Evolutionary conservation across 2,797 vertebrate genomes (phyloP).

Genomic region (Borostomias antarcticus): DNA sequence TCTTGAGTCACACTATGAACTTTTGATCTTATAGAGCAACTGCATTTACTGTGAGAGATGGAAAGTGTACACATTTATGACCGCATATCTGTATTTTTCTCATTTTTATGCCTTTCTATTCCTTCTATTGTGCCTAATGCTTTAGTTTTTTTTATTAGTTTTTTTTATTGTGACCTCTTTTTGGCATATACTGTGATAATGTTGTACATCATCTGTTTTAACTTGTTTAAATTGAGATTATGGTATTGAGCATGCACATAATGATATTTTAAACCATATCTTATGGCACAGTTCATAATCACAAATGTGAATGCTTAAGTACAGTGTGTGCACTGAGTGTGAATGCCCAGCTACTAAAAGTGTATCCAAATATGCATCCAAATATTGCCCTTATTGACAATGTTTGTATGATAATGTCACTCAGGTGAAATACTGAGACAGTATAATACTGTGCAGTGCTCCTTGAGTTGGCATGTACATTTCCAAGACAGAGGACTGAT

Average conservation of each 20-base stretch:
- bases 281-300: not conserved
- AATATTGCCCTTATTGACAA: not conserved
- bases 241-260: conserved; percentile 1
- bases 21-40: not conserved
- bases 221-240: not conserved
- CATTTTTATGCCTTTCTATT: conserved; percentile 33
- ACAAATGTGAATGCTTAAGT: not conserved
- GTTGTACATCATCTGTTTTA: too few relatives aligned
- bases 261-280: not conserved
- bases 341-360: not conserved
- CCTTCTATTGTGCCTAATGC: conserved; percentile 58
- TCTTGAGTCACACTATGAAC: not conserved
- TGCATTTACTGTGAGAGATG: conserved; percentile 31
- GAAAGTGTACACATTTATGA: conserved; percentile 8
- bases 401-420: too few relatives aligned
- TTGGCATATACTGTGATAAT: conserved; percentile 55
- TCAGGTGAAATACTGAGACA: not conserved
- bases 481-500: too few relatives aligned
- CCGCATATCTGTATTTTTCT: conserved; percentile 2
- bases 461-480: too few relatives aligned
- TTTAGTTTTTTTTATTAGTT: too few relatives aligned
- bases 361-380: conserved; percentile 1
- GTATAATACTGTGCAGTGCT: too few relatives aligned
- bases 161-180: conserved; percentile 41
- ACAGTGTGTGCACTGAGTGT: not conserved